Conservation (phyloP, 2,797 vertebrate species). For the Gambelia wislizenii region DNA sequence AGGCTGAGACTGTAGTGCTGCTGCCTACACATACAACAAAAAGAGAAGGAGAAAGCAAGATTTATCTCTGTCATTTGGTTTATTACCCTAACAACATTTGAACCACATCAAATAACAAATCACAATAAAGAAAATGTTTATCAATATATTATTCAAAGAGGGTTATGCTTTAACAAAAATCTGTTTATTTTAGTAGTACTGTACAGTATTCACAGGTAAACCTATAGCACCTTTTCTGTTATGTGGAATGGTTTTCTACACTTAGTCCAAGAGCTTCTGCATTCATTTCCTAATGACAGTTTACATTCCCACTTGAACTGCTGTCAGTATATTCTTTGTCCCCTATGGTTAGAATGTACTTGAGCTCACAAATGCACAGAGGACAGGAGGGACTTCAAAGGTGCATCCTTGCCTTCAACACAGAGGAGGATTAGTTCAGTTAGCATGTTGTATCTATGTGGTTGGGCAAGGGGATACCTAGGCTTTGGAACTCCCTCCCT, state of each 20-base stretch:
- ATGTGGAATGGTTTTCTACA: background rate
- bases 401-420: background rate
- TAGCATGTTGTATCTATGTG: background rate
- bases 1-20: conserved; percentile 74
- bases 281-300: background rate
- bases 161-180: background rate
- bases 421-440: background rate
- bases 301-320: background rate
- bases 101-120: background rate
- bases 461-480: background rate
- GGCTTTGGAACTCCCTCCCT: too few relatives aligned
- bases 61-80: background rate
- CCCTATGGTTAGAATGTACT: background rate
- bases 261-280: background rate
- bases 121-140: background rate
- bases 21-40: conserved; percentile 76
- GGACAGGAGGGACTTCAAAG: background rate
- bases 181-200: background rate
- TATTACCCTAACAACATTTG: background rate
- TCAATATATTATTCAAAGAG: background rate
- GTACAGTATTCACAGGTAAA: background rate
- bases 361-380: too few relatives aligned
- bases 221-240: background rate
- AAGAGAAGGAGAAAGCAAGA: background rate
- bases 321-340: background rate